A percentile compares a stretch with the other conserved stretches of the same genome.
These are phyloP conservation scores for Panagrolaimus sp. DNA, from an alignment of 1,140 invertebrate genomes.

Conservation along the genomic window DNA sequence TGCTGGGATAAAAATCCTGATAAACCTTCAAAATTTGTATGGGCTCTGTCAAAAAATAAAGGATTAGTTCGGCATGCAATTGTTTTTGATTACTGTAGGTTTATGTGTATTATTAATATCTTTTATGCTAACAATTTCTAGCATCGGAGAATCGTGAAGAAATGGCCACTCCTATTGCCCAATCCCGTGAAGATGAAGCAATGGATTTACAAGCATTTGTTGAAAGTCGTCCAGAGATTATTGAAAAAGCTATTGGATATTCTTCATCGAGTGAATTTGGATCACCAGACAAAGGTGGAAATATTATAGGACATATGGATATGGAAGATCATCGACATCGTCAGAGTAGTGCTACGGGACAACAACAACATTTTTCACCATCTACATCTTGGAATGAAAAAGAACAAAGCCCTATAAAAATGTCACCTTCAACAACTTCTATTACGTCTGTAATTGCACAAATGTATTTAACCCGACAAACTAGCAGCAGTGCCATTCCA, in stretches of 20 bases:
- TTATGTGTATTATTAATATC: neutral
- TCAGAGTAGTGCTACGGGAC: no score
- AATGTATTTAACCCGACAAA: neutral
- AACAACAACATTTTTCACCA: no score
- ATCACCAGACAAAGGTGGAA: no score
- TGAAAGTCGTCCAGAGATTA: no score
- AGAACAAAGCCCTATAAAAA: no score
- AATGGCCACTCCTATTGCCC: constrained; percentile 31
- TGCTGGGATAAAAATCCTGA: constrained; percentile 21
- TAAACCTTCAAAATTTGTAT: constrained; percentile 29
- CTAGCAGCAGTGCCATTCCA: neutral
- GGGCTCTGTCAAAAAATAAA: constrained; percentile 25
- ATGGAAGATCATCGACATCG: no score
- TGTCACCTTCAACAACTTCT: neutral
- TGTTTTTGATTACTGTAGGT: constrained; percentile 34
- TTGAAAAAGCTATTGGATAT: no score
- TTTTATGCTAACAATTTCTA: no score
- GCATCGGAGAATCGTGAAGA: constrained; percentile 35
- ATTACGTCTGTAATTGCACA: neutral
- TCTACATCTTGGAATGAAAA: neutral
- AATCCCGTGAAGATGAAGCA: constrained; percentile 30
- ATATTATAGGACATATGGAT: no score
- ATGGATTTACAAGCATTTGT: constrained; percentile 17
- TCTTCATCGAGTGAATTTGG: no score
- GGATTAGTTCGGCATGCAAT: constrained; percentile 27